A percentile compares a stretch with the other conserved stretches of the same genome.
Conservation (phyloP, 2,797 vertebrate species). For the Spizella passerina region DNA sequence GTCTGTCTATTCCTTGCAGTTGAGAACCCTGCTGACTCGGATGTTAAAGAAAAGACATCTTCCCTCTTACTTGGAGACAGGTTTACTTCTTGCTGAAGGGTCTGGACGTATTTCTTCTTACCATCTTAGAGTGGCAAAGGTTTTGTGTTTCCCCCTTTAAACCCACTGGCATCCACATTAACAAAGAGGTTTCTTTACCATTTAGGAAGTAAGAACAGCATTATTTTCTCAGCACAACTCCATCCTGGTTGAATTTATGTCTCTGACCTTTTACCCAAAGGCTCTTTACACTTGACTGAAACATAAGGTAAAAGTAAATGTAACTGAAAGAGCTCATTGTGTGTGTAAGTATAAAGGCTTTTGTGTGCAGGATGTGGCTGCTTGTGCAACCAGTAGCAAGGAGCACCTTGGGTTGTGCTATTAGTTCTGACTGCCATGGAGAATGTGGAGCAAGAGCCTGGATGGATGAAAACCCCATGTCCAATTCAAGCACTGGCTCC, state of each 20-base stretch:
- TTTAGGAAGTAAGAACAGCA: background rate
- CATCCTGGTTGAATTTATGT: background rate
- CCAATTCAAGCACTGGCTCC: background rate
- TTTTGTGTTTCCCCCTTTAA: background rate
- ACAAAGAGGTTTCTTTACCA: background rate
- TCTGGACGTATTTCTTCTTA: background rate
- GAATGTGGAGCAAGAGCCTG: background rate
- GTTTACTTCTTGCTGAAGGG: background rate
- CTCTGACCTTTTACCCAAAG: constrained; percentile 33
- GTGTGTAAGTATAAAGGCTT: background rate
- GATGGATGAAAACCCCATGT: background rate
- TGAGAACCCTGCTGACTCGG: background rate
- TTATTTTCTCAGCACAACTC: background rate
- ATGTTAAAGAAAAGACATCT: background rate
- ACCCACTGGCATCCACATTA: background rate
- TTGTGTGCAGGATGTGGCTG: background rate
- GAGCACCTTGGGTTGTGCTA: background rate
- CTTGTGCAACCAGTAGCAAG: background rate
- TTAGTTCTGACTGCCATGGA: background rate
- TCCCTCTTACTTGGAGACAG: background rate
- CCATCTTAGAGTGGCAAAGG: background rate
- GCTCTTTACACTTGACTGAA: constrained; percentile 47
- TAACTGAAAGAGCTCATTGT: constrained; percentile 31
- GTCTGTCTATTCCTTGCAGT: background rate
- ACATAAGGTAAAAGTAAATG: constrained; percentile 25